Conservation (phyloP, 2,113 vertebrate species). For the Tiliqua scincoides region DNA sequence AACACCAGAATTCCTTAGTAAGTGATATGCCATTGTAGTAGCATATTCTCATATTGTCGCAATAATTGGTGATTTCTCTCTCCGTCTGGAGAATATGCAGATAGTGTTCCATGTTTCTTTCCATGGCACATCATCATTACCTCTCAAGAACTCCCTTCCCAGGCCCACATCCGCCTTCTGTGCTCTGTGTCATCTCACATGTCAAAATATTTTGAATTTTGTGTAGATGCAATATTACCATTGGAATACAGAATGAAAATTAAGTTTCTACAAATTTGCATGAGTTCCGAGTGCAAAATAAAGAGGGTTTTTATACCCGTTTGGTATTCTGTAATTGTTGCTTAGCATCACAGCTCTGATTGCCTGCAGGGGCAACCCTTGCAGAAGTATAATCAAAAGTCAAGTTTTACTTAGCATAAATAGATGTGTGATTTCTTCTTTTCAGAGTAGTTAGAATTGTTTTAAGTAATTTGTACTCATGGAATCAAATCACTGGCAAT, state of each 20-base stretch:
- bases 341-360: not conserved
- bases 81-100: not conserved
- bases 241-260: not conserved
- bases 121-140: not conserved
- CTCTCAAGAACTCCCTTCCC: not conserved
- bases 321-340: not conserved
- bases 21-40: not conserved
- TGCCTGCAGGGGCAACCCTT: not conserved
- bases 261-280: not conserved
- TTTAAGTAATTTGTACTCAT: not conserved
- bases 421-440: not conserved
- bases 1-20: not conserved
- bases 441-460: not conserved
- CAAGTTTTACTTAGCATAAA: conserved; percentile 12
- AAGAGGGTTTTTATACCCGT: not conserved
- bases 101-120: not conserved
- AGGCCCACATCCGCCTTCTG: not conserved
- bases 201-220: not conserved
- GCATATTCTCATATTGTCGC: not conserved
- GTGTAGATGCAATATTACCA: not conserved
- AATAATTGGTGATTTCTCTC: not conserved
- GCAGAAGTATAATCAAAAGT: conserved; percentile 25
- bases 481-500: not conserved
- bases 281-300: not conserved
- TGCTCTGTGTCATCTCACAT: not conserved